These are phyloP conservation scores for Calliphora vicina DNA, from an alignment of 1,140 invertebrate species.

Conservation along the genomic window DNA sequence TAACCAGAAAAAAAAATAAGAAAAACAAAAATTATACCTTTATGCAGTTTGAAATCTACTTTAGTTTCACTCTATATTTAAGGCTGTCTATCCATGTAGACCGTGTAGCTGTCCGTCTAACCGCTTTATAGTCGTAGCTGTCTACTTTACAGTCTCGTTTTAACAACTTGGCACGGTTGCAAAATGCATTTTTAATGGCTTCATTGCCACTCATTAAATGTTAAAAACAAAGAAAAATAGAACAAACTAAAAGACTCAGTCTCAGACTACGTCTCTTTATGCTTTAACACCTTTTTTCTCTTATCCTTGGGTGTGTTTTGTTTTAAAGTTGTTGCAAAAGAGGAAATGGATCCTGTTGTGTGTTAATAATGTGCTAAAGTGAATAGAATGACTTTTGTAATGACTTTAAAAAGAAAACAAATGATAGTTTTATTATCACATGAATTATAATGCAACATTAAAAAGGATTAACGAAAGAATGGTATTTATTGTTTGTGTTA, in stretches of 20 bases:
- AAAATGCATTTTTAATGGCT: constrained; percentile 10
- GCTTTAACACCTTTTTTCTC: background rate
- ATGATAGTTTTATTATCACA: too few species aligned
- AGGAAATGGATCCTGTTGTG: background rate
- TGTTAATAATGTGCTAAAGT: background rate
- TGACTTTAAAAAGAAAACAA: too few species aligned
- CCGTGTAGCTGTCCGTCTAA: background rate
- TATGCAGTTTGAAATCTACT: background rate
- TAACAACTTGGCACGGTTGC: constrained; percentile 3
- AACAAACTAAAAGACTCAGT: background rate
- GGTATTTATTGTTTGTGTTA: too few species aligned
- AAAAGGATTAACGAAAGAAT: too few species aligned
- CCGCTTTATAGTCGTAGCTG: background rate
- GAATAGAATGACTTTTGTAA: background rate
- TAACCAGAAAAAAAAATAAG: background rate
- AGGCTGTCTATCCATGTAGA: background rate
- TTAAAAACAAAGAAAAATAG: background rate
- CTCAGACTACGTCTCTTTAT: too few species aligned
- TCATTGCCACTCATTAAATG: background rate
- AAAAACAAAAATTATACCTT: background rate
- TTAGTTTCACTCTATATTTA: too few species aligned
- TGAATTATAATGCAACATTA: too few species aligned
- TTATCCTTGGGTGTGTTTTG: background rate
- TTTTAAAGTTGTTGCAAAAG: background rate
- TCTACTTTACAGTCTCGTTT: background rate